Evolutionary conservation across 2,888 invertebrate species (phyloP).

Genomic region (Machimus atricapillus): DNA sequence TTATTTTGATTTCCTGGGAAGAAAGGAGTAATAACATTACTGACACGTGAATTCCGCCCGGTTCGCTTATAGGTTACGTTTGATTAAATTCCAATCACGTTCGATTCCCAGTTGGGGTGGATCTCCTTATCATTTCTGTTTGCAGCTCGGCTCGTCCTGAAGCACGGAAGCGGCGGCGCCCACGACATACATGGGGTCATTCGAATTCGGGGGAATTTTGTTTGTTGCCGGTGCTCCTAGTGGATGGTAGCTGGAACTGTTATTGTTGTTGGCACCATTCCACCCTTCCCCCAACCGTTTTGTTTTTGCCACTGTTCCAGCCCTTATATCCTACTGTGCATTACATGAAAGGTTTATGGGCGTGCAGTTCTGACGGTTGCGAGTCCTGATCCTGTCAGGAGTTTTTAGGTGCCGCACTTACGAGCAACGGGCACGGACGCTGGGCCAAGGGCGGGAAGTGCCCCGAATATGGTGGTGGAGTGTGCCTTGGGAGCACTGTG

Average conservation of each 20-base stretch:
- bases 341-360: constrained; percentile 37
- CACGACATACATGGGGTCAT: neutral
- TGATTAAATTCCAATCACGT: constrained; percentile 45
- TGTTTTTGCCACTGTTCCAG: neutral
- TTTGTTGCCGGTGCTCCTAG: neutral
- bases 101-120: constrained; percentile 37
- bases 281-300: neutral
- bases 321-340: constrained; percentile 25
- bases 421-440: neutral
- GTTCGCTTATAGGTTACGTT: constrained; percentile 32
- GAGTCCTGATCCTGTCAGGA: constrained; percentile 29
- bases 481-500: neutral
- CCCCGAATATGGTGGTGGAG: neutral
- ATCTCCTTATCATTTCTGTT: constrained; percentile 38
- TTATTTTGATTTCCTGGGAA: constrained; percentile 36
- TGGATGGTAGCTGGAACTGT: neutral
- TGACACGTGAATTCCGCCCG: constrained; percentile 37
- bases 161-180: neutral
- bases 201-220: constrained; percentile 1
- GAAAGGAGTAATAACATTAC: constrained; percentile 42
- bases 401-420: constrained; percentile 19
- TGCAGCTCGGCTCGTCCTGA: neutral
- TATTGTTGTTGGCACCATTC: constrained; percentile 6
- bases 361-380: constrained; percentile 32
- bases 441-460: neutral